Conservation (phyloP, 1,140 invertebrate species). For the Pteromalus puparum region DNA sequence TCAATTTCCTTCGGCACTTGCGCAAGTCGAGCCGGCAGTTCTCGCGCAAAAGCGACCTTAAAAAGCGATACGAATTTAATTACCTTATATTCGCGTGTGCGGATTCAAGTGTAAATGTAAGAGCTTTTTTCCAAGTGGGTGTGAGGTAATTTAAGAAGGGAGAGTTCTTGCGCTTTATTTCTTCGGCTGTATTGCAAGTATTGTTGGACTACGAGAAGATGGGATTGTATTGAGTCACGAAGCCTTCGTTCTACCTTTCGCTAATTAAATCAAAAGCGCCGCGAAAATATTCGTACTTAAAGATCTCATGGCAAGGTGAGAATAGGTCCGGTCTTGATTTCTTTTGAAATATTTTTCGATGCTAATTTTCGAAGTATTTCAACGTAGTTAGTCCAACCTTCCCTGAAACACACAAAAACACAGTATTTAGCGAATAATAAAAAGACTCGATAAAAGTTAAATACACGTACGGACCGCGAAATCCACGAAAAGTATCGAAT, state of each 20-base stretch:
- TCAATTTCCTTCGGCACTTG: slow-evolving; percentile 25
- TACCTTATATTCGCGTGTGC: not conserved
- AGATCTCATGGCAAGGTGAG: too few species aligned
- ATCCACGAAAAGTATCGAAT: not conserved
- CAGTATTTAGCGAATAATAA: not conserved
- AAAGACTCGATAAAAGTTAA: not conserved
- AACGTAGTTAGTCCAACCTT: too few species aligned
- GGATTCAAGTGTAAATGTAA: not conserved
- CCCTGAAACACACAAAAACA: not conserved
- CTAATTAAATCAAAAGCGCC: not conserved
- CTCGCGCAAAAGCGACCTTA: not conserved
- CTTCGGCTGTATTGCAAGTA: not conserved
- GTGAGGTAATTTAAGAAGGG: not conserved
- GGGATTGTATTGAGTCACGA: not conserved
- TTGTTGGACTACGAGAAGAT: not conserved
- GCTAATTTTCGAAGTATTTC: too few species aligned
- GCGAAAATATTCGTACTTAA: too few species aligned
- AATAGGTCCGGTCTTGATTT: too few species aligned
- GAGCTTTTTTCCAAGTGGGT: not conserved
- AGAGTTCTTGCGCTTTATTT: not conserved
- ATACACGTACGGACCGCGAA: not conserved
- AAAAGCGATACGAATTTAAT: slow-evolving; percentile 16
- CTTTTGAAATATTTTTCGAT: too few species aligned
- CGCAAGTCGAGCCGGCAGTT: not conserved
- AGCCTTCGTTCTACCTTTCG: not conserved